Evolutionary conservation across 2,888 invertebrate species (phyloP).

Genomic region (Trimorus sp.): DNA sequence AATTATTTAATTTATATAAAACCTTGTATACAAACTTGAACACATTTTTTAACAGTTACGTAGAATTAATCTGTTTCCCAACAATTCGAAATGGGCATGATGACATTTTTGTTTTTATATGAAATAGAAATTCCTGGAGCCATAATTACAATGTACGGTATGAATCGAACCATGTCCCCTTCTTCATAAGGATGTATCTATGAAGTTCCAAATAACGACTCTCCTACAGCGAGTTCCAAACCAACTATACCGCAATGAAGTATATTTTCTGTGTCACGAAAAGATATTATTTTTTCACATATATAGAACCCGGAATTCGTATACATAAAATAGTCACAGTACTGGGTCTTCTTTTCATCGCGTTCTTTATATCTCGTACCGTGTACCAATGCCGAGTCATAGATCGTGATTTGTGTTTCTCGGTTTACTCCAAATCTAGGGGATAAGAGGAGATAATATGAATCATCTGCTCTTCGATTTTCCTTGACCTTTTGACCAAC

Average conservation of each 20-base stretch:
- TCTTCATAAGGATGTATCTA: neutral
- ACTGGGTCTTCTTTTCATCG: neutral
- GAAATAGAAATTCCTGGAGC: neutral
- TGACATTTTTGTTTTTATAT: neutral
- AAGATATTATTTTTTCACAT: neutral
- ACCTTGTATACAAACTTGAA: too few relatives aligned
- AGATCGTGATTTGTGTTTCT: too few relatives aligned
- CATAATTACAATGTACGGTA: neutral
- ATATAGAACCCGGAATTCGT: neutral
- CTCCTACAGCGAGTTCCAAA: neutral
- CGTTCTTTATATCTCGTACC: neutral
- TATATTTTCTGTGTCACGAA: neutral
- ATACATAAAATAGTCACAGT: neutral
- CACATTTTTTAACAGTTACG: too few relatives aligned
- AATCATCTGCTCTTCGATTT: too few relatives aligned
- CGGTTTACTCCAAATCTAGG: too few relatives aligned
- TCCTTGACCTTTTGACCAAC: too few relatives aligned
- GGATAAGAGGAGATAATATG: too few relatives aligned
- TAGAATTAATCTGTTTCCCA: slow-evolving; percentile 3
- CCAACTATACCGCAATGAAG: neutral
- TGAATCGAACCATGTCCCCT: neutral
- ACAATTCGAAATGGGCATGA: neutral
- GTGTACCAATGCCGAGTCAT: too few relatives aligned
- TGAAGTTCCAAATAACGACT: neutral
- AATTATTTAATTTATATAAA: too few relatives aligned